phyloP scores from a whole-genome alignment of 2,797 vertebrate genomes.

The Ctenochaetus hawaiiensis region DNA sequence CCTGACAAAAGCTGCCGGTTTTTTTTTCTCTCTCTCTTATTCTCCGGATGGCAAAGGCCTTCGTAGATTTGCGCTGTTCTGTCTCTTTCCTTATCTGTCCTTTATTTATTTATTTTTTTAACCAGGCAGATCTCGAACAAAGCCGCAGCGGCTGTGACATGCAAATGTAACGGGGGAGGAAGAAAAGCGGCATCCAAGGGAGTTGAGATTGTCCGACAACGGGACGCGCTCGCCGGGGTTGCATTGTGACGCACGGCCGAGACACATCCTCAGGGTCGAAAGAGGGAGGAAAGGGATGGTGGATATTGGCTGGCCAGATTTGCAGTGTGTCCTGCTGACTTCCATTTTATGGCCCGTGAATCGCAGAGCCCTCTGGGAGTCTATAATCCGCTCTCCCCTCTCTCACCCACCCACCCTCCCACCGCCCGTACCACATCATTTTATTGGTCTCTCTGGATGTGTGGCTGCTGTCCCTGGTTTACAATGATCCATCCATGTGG shows the following conservation, averaged over 20 bases:
- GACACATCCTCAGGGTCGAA: constrained; percentile 73
- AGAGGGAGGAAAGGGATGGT: constrained; percentile 55
- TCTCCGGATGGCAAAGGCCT: constrained; percentile 64
- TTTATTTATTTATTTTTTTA: constrained; percentile 40
- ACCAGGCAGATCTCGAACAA: constrained; percentile 69
- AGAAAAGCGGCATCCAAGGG: constrained; percentile 67
- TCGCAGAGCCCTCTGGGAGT: constrained; percentile 85
- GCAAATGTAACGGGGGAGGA: constrained; percentile 65
- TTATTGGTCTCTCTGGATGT: constrained; percentile 77
- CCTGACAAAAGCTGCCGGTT: constrained; percentile 76
- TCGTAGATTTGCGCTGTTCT: constrained; percentile 57
- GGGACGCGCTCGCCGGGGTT: constrained; percentile 72
- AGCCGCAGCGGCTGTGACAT: constrained; percentile 65
- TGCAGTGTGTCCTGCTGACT: constrained; percentile 86
- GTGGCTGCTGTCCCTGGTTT: constrained; percentile 69
- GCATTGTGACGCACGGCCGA: constrained; percentile 75
- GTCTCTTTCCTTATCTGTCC: constrained; percentile 62
- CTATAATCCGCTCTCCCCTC: constrained; percentile 80
- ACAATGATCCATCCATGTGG: constrained; percentile 74
- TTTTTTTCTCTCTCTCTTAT: constrained; percentile 32
- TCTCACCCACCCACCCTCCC: constrained; percentile 23
- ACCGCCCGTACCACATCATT: constrained; percentile 73
- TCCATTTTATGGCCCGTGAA: constrained; percentile 86
- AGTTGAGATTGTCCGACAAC: constrained; percentile 77
- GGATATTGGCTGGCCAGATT: constrained; percentile 80